phyloP scores from a whole-genome alignment of 2,113 vertebrate genomes.

The Campylomormyrus numenius region DNA sequence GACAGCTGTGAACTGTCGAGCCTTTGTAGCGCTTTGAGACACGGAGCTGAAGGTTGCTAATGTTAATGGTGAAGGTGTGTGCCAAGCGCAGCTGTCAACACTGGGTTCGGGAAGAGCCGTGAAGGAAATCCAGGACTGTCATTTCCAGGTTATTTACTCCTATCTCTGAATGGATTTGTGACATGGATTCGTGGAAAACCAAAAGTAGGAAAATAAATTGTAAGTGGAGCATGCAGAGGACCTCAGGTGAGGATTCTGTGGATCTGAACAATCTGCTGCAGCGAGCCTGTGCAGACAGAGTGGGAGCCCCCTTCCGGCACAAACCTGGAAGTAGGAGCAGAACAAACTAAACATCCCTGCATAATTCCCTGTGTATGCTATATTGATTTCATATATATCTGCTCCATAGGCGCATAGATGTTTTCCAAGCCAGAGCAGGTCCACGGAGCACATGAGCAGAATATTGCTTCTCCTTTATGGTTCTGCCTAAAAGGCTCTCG shows the following conservation, averaged over 20 bases:
- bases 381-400: not conserved
- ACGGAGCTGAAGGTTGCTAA: constrained; percentile 46
- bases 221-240: not conserved
- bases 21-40: constrained; percentile 27
- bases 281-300: not conserved
- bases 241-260: not conserved
- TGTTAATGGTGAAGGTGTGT: constrained; percentile 50
- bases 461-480: not conserved
- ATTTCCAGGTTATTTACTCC: not conserved
- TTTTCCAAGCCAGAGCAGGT: not conserved
- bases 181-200: not conserved
- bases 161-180: constrained; percentile 30
- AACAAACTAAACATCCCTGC: not conserved
- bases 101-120: constrained; percentile 33
- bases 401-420: not conserved
- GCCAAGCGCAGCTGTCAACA: constrained; percentile 7
- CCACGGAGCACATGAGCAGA: not conserved
- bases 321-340: not conserved
- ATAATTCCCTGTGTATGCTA: not conserved
- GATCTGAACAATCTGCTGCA: not conserved
- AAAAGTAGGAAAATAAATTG: not conserved
- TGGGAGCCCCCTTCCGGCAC: not conserved
- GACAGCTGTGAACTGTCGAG: constrained; percentile 43
- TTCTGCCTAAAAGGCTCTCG: not conserved
- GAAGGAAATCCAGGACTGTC: constrained; percentile 27